Base-by-base conservation (phyloP, 2,888 invertebrate genomes). In the Ochropleura plecta region DNA sequence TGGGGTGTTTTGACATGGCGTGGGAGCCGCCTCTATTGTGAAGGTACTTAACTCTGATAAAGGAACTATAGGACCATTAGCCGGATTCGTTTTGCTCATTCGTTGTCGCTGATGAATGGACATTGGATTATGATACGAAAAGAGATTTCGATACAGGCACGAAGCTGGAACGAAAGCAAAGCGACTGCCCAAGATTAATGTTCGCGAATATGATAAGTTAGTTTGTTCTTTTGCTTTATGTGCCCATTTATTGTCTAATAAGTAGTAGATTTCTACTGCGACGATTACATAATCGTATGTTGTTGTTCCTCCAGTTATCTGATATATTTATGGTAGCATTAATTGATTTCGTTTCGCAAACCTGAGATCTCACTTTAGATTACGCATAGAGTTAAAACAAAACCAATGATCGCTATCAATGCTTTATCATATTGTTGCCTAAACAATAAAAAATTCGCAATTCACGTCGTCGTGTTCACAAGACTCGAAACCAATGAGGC, bases 1-100 rank as follows among this genome's bases (percentile, higher is more conserved):
- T 92, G 90, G 96, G 95, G 95, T 96, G 95, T 96, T 95, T 93
- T 96, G 96, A 96, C 96, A 94, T 89, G 93, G 95, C 95, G 96
- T 96, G 96, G 96, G 96, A 96, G 95, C 94, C 86, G 93, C 91
- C 89, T 93, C 93, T 91, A 95, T 96, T 96, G 95, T 96, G 90
- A 82, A 90, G 92, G 93, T 95, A 95, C 96, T 96, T 96, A 95
- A 96, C 95, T 96, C 92, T 93, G 95, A 96, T 96, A 96, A 95
- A 95, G 93, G 95, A 95, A 95, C 95, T 94, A 94, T 94, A 93
- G 93, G 91, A 91, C 95, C 94, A 96, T 96, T 96, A 96, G 94
- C 91, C 80, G 93, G 93, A 96, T 96, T 96, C 96, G 96, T 90
- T 95, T 94, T 94, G 96, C 95, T 95, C 95, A 96, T 96, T 95